Evolutionary conservation across 2,797 vertebrate genomes (phyloP).

Genomic region (Sylvia borin): DNA sequence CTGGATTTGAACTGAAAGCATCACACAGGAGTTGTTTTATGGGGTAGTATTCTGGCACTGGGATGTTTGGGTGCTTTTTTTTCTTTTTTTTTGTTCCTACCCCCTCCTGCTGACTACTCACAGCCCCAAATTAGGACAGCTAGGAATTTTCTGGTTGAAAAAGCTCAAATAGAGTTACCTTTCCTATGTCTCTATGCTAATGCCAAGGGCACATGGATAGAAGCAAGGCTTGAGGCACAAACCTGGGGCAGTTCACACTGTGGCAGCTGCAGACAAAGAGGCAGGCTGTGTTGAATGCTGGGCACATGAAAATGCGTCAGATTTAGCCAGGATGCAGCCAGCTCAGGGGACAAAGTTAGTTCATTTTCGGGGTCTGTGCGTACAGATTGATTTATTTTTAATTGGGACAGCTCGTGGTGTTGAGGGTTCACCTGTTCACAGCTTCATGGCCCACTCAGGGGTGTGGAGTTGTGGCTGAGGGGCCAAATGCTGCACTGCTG

Average conservation of each 20-base stretch:
- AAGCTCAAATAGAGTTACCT: background rate
- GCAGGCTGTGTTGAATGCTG: background rate
- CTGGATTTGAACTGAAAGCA: conserved; percentile 42
- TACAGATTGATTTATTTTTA: background rate
- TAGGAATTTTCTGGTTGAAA: conserved; percentile 32
- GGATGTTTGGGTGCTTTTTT: background rate
- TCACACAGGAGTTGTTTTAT: background rate
- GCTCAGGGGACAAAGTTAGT: background rate
- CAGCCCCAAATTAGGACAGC: background rate
- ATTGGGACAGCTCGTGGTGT: background rate
- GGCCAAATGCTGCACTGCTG: background rate
- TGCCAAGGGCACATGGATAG: background rate
- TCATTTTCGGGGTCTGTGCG: background rate
- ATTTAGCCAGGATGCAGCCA: background rate
- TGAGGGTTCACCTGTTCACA: background rate
- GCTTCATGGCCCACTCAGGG: background rate
- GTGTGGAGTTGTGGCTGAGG: background rate
- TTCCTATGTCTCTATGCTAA: background rate
- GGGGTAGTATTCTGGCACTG: background rate
- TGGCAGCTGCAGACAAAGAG: conserved; percentile 55
- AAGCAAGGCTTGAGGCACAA: background rate
- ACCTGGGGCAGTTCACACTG: background rate
- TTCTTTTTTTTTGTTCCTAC: background rate
- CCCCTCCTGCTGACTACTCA: background rate
- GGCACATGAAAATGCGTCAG: background rate